Percentiles rank a stretch among this genome's conserved stretches.
These are phyloP conservation scores for Mesoligia furuncula DNA, from an alignment of 2,888 invertebrate genomes.

Conservation along the genomic window DNA sequence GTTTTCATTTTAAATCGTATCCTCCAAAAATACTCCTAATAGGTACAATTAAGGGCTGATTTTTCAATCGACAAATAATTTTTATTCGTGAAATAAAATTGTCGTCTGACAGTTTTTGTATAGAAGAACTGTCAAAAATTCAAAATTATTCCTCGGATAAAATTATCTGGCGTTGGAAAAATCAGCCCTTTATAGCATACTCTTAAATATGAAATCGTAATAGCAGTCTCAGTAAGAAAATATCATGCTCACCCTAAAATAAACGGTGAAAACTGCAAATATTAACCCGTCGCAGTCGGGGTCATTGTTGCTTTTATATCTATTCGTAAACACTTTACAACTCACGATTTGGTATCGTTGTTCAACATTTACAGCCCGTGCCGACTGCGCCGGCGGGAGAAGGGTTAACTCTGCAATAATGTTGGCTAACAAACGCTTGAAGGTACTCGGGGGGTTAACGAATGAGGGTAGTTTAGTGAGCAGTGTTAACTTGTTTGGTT, in stretches of 20 bases:
- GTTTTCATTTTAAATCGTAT: background rate
- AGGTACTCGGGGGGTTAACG: conserved; percentile 47
- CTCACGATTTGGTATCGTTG: conserved; percentile 64
- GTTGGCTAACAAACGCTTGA: conserved; percentile 47
- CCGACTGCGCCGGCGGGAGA: conserved; percentile 60
- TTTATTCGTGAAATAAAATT: no score
- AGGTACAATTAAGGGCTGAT: background rate
- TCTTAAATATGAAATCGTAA: background rate
- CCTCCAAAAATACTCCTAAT: background rate
- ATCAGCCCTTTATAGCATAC: background rate
- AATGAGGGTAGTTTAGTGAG: conserved; percentile 29
- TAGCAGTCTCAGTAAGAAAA: background rate
- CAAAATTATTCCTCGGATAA: no score
- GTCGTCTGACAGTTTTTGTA: no score
- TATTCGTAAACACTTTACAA: conserved; percentile 77
- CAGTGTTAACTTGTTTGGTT: conserved; percentile 13
- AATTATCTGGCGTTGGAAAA: no score
- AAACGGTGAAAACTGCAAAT: conserved; percentile 70
- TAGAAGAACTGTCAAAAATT: no score
- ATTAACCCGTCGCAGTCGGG: conserved; percentile 63
- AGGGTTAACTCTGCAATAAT: conserved; percentile 56
- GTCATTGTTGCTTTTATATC: conserved; percentile 71
- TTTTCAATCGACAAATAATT: no score
- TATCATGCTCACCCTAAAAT: conserved; percentile 8
- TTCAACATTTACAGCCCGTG: conserved; percentile 67